Conservation (phyloP, 2,113 vertebrate species). For the Oxyruncus cristatus region DNA sequence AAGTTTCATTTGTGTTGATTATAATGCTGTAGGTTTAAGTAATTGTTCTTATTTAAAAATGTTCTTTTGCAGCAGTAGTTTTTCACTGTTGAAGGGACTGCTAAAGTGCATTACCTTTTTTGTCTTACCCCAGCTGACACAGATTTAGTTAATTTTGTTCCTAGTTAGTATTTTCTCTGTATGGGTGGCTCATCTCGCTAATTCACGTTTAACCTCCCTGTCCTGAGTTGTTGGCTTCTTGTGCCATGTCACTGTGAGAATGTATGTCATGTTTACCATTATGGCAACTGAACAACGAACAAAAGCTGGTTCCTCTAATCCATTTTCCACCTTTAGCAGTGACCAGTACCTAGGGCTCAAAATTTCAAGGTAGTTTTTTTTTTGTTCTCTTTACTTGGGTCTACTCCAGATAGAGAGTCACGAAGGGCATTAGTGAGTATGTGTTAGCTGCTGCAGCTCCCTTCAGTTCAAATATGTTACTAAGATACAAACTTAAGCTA, state of each 20-base stretch:
- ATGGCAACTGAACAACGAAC: background rate
- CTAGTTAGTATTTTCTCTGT: background rate
- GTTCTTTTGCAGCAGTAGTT: background rate
- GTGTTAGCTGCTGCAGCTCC: background rate
- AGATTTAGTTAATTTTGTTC: background rate
- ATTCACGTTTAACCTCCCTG: background rate
- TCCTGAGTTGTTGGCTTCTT: background rate
- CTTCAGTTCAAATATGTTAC: background rate
- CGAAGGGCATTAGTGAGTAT: background rate
- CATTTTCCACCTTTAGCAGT: background rate
- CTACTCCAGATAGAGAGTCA: background rate
- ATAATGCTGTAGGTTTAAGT: background rate
- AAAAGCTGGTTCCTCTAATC: background rate
- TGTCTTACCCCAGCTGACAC: background rate
- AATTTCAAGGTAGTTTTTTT: background rate
- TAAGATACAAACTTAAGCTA: background rate
- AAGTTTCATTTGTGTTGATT: conserved; percentile 46
- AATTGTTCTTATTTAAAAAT: background rate
- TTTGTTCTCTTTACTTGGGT: background rate
- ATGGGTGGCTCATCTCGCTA: background rate
- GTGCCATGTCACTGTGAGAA: background rate
- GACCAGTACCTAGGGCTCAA: background rate
- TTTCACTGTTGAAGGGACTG: background rate
- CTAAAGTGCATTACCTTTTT: background rate
- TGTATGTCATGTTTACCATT: background rate